Percentiles rank a stretch among this genome's conserved stretches.
phyloP scores from a whole-genome alignment of 2,797 vertebrate genomes.

The Enteromius mattozi region DNA sequence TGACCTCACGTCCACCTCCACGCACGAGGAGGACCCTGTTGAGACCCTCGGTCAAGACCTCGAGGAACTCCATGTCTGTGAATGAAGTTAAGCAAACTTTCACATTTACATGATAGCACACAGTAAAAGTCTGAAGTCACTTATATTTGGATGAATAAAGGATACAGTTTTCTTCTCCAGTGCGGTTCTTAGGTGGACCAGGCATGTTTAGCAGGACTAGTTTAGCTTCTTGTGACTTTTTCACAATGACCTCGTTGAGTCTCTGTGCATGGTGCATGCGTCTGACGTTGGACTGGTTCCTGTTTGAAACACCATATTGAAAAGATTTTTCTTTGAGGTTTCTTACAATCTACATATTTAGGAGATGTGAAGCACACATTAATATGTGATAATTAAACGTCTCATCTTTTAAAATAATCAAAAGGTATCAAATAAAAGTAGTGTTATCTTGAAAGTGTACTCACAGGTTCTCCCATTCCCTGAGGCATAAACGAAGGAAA shows the following conservation, averaged over 20 bases:
- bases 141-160: constrained; percentile 62
- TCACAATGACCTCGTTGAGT: constrained; percentile 93
- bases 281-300: constrained; percentile 91
- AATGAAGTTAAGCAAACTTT: constrained; percentile 50
- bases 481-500: constrained; percentile 78
- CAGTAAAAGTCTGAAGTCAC: background rate
- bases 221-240: constrained; percentile 94
- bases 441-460: constrained; percentile 68
- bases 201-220: constrained; percentile 98
- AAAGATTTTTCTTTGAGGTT: background rate
- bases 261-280: constrained; percentile 96
- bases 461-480: constrained; percentile 98
- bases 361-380: background rate
- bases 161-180: constrained; percentile 98
- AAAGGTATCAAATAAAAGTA: background rate
- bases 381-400: background rate
- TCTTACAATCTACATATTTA: background rate
- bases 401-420: background rate
- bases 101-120: background rate
- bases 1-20: constrained; percentile 96
- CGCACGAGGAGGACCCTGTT: constrained; percentile 96
- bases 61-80: constrained; percentile 98
- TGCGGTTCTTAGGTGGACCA: constrained; percentile 91
- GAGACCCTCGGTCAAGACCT: constrained; percentile 95
- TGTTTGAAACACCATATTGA: constrained; percentile 62